A percentile compares a stretch with the other conserved stretches of the same genome.
These are phyloP conservation scores for Cylloceria caligata DNA, from an alignment of 2,888 invertebrate genomes.

Conservation along the genomic window DNA sequence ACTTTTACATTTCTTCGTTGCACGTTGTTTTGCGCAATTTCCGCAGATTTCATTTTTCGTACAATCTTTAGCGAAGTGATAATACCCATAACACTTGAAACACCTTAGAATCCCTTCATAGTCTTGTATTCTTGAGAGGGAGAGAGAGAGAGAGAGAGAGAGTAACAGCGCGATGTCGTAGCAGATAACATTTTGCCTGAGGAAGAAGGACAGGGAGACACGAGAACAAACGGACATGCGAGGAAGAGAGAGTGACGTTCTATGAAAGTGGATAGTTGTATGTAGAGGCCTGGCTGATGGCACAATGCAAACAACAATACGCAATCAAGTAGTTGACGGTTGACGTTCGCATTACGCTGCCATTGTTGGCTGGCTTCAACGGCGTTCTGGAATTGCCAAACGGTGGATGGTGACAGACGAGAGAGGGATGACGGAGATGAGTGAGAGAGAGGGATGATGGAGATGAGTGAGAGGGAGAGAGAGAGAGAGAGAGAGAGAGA, in stretches of 20 bases:
- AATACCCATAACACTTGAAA: no score
- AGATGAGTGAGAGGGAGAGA: slow-evolving; percentile 23
- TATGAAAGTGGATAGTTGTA: slow-evolving; percentile 73
- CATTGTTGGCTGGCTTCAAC: slow-evolving; percentile 78
- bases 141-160: neutral
- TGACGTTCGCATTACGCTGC: slow-evolving; percentile 79
- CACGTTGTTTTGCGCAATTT: no score
- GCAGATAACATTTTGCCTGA: neutral
- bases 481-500: no score
- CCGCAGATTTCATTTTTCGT: no score
- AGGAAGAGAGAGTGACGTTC: slow-evolving; percentile 52
- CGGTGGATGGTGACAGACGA: slow-evolving; percentile 39
- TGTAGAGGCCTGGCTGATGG: slow-evolving; percentile 65
- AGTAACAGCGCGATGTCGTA: neutral
- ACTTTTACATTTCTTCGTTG: no score
- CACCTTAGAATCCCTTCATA: no score
- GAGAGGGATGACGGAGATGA: slow-evolving; percentile 19
- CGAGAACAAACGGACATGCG: no score
- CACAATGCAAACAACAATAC: slow-evolving; percentile 82
- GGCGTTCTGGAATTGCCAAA: slow-evolving; percentile 76
- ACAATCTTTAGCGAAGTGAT: no score
- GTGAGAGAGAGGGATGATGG: slow-evolving; percentile 18
- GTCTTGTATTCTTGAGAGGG: no score
- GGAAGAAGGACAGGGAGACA: neutral
- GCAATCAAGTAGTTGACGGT: slow-evolving; percentile 82